These are phyloP conservation scores for Kradibia gibbosae DNA, from an alignment of 1,140 invertebrate species.

Conservation along the genomic window DNA sequence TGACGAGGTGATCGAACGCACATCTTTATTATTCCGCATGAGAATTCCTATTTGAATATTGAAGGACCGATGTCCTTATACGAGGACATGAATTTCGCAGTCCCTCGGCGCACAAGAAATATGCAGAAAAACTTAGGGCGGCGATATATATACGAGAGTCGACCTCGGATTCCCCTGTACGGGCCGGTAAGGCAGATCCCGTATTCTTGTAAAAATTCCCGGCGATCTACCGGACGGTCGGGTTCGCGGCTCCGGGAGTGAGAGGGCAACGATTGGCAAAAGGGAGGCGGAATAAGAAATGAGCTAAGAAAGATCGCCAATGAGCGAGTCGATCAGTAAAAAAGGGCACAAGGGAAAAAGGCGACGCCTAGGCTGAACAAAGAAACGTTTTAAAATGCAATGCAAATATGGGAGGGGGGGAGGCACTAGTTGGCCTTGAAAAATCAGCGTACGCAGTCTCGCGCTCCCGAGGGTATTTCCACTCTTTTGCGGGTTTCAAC, in stretches of 20 bases:
- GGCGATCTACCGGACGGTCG: neutral
- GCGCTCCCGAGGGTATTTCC: constrained; percentile 14
- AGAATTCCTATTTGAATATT: neutral
- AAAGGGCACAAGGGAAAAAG: constrained; percentile 3
- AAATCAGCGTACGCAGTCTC: constrained; percentile 5
- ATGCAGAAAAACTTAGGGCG: neutral
- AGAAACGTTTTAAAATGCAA: constrained; percentile 59
- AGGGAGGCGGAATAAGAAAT: constrained; percentile 3
- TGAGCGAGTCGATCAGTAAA: neutral
- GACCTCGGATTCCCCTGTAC: neutral
- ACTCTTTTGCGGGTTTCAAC: neutral
- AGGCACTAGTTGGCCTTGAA: constrained; percentile 55
- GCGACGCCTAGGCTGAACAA: constrained; percentile 32
- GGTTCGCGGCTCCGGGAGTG: too few species aligned
- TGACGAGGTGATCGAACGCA: neutral
- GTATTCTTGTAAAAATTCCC: neutral
- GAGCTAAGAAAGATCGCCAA: constrained; percentile 12
- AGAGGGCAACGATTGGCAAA: neutral
- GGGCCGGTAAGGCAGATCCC: constrained; percentile 1
- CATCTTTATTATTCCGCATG: too few species aligned
- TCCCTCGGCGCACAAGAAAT: neutral
- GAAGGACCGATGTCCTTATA: neutral
- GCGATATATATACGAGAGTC: neutral
- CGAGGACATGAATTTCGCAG: neutral
- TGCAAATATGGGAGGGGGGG: constrained; percentile 55